Evolutionary conservation across 1,140 invertebrate genomes (phyloP).

Genomic region (Matsumurasca onukii): DNA sequence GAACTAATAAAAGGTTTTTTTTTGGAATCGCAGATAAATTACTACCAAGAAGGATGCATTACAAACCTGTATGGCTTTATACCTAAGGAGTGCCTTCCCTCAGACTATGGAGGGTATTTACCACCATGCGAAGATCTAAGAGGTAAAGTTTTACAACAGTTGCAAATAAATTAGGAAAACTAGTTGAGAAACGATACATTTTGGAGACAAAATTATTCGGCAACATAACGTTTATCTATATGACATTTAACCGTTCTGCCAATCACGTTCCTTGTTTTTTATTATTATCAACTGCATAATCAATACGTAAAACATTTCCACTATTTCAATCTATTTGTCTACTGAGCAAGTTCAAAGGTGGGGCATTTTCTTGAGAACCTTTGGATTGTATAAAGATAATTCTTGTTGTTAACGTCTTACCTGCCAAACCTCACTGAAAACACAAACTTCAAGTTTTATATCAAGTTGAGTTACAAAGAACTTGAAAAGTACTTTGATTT

Average conservation of each 20-base stretch:
- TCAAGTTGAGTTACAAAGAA: no score
- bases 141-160: not conserved
- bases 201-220: not conserved
- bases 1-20: not conserved
- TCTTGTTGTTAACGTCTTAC: no score
- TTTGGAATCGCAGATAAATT: conserved; percentile 22
- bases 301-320: not conserved
- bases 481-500: no score
- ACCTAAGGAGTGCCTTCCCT: conserved; percentile 22
- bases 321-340: not conserved
- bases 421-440: no score
- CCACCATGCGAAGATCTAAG: not conserved
- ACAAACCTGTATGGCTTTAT: conserved; percentile 6
- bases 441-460: no score
- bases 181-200: not conserved
- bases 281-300: no score
- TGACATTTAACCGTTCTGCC: not conserved
- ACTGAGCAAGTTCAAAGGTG: no score
- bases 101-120: conserved; percentile 26
- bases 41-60: conserved; percentile 25
- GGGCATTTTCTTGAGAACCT: no score
- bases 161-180: not conserved
- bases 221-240: not conserved
- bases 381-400: no score
- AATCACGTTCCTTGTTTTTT: no score